Evolutionary conservation across 2,888 invertebrate species (phyloP), one percentile per base, ranked within the genome.

Genomic region (Byasa hedistus): DNA sequence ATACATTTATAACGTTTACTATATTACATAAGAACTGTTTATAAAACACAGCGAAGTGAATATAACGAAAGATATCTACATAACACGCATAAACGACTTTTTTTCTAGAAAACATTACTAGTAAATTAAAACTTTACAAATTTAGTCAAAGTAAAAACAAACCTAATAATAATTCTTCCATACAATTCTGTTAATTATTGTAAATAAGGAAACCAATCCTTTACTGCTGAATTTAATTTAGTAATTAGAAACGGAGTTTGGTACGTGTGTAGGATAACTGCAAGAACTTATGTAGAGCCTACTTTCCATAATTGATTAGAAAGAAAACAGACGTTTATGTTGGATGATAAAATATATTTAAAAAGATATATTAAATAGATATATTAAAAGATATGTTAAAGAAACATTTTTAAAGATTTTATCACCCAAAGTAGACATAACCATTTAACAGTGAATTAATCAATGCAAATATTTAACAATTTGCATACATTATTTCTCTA

Each of bases 221-320:
- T 57, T 32, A 57, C 32, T 5, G 19, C 19, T 1, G 19, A 54
- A 57, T 32, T 57, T 36, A 32, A 32, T 32, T 57, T 2, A 22
- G 1, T 22, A 1, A 54, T 54, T 54, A 54, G 22, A 54, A 22
- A 22, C 22, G 12, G 15, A 21, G 3, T 22, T 54, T 21, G 8
- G 22, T 22, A 54, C 52, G 52, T 22, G 21, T 54, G 12, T 22
- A 22, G 22, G 52, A n/a, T 54, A 54, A 54, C n/a, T 54, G 21
- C 22, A 57, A 27, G 55, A 51, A 65, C 51, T 57, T 61, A 39
- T 51, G 36, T 54, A 54, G 44, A 8, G 22, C 17, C 27, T 44
- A 54, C 7, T 66, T 66, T 48, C 44, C 22, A 58, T 66, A 55
- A 58, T 62, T 61, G 57, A 61, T 57, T 65, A 57, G 57, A 58